Evolutionary conservation across 2,888 invertebrate species (phyloP).

Genomic region (Epiblema foenella): DNA sequence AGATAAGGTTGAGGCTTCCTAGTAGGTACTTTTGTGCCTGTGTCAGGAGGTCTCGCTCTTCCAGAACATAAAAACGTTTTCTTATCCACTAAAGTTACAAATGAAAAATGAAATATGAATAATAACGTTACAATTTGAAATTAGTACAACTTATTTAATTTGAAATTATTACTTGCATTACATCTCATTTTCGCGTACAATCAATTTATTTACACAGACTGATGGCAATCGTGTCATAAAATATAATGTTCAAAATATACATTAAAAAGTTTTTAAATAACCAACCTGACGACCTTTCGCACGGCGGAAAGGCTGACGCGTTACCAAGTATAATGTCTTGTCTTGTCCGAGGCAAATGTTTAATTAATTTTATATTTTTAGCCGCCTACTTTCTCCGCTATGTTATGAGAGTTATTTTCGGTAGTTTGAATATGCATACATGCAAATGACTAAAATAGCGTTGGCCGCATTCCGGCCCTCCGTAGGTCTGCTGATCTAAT

Average conservation of each 20-base stretch:
- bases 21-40: too few relatives aligned
- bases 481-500: slow-evolving; percentile 29
- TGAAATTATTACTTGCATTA: too few relatives aligned
- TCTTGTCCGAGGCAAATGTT: slow-evolving; percentile 25
- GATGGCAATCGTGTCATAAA: slow-evolving; percentile 10
- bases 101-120: too few relatives aligned
- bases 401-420: slow-evolving; percentile 35
- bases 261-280: background rate
- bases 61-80: too few relatives aligned
- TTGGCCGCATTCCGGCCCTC: slow-evolving; percentile 41
- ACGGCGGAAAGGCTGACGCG: slow-evolving; percentile 1
- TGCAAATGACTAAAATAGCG: slow-evolving; percentile 35
- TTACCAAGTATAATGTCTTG: slow-evolving; percentile 14
- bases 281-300: slow-evolving; percentile 25
- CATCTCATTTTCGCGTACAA: too few relatives aligned
- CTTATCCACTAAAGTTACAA: too few relatives aligned
- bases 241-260: background rate
- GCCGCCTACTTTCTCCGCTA: slow-evolving; percentile 26
- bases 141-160: too few relatives aligned
- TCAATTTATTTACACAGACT: background rate
- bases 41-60: too few relatives aligned
- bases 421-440: slow-evolving; percentile 30
- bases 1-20: too few relatives aligned
- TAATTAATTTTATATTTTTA: slow-evolving; percentile 38
- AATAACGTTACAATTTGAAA: too few relatives aligned